phyloP scores from a whole-genome alignment of 2,113 vertebrate species.

The Gallinago jamesoni region DNA sequence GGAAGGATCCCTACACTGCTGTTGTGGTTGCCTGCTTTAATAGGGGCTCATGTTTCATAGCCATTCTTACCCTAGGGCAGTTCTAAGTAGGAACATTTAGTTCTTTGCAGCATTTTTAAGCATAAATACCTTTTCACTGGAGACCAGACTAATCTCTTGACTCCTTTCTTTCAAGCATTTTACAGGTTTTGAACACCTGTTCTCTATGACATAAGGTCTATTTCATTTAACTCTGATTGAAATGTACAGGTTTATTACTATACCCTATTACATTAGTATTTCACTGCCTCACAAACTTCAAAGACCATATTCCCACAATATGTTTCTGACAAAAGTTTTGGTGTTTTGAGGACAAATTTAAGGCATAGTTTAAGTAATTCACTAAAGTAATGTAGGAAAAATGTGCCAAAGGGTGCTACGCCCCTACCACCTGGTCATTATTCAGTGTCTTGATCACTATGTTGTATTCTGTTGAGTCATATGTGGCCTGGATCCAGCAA shows the following conservation, averaged over 20 bases:
- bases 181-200: background rate
- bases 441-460: background rate
- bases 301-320: background rate
- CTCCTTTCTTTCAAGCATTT: background rate
- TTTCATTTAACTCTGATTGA: background rate
- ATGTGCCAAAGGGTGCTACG: background rate
- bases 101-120: background rate
- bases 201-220: background rate
- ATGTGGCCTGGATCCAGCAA: background rate
- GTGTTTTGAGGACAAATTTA: background rate
- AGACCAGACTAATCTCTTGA: background rate
- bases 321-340: background rate
- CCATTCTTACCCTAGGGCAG: background rate
- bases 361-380: background rate
- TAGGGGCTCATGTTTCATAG: accelerated
- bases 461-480: background rate
- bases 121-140: background rate
- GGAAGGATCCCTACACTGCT: background rate
- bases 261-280: background rate
- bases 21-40: background rate
- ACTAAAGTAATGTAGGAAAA: background rate
- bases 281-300: background rate
- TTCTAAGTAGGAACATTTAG: background rate
- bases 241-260: background rate
- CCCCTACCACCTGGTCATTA: background rate